These are phyloP conservation scores for Echinometra lucunter DNA, from an alignment of 53 echinoderm and acorn worm species.

Conservation along the genomic window DNA sequence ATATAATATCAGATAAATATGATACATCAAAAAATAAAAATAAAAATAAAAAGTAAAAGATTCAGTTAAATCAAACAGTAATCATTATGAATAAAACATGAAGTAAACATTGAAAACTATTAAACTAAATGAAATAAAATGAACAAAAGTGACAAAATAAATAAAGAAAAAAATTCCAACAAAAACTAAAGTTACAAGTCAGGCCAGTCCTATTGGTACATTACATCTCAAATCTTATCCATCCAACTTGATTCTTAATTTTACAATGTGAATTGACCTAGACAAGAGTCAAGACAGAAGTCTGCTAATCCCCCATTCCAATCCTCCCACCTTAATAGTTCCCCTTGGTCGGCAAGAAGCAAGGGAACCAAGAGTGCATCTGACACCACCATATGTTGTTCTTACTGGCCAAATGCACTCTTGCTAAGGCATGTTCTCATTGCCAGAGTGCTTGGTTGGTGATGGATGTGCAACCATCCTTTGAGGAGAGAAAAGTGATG, in stretches of 20 bases:
- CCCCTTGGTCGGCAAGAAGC: constrained; percentile 32
- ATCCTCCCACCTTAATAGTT: constrained; percentile 56
- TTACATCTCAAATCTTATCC: background rate
- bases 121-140: no score
- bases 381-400: constrained; percentile 64
- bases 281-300: constrained; percentile 20
- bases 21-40: no score
- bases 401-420: constrained; percentile 50
- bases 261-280: constrained; percentile 21
- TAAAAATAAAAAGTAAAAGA: no score
- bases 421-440: background rate
- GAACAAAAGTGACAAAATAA: no score
- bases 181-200: background rate
- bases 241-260: background rate
- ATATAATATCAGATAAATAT: no score
- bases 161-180: background rate
- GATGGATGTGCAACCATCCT: background rate
- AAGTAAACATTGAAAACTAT: no score
- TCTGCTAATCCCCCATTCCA: constrained; percentile 26
- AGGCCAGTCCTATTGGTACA: background rate
- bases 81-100: no score
- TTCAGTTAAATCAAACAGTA: no score
- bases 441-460: background rate
- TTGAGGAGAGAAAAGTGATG: background rate
- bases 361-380: constrained; percentile 51